Conservation (phyloP, 2,888 invertebrate species). For the Leptinotarsa haldemani region DNA sequence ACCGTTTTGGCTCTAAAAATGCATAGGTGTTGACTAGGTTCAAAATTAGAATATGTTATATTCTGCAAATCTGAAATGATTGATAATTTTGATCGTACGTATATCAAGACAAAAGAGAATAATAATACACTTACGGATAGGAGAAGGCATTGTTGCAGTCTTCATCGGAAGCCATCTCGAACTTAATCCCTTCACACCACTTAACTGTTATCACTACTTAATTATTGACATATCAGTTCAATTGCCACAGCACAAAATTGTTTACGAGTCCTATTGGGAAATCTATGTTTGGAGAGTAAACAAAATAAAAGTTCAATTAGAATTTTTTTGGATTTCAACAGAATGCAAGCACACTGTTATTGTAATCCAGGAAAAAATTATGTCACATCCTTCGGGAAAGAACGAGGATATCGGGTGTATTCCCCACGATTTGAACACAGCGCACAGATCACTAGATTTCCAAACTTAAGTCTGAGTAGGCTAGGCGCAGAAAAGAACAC, state of each 20-base stretch:
- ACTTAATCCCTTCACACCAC: constrained; percentile 44
- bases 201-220: constrained; percentile 48
- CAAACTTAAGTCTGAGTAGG: constrained; percentile 30
- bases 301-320: constrained; percentile 25
- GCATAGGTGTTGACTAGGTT: no score
- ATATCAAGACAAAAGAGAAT: neutral
- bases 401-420: neutral
- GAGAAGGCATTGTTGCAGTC: constrained; percentile 63
- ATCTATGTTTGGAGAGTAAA: constrained; percentile 44
- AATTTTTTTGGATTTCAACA: constrained; percentile 7
- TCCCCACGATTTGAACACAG: neutral
- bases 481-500: constrained; percentile 37
- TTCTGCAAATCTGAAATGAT: no score
- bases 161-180: constrained; percentile 65
- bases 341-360: neutral
- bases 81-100: no score
- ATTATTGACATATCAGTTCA: constrained; percentile 51
- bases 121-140: constrained; percentile 61
- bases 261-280: constrained; percentile 46
- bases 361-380: constrained; percentile 1
- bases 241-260: constrained; percentile 49
- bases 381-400: constrained; percentile 11
- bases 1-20: no score
- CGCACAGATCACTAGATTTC: constrained; percentile 20
- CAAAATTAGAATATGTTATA: no score